phyloP scores from a whole-genome alignment of 2,888 invertebrate genomes.

The Lacanobia wlatinum region DNA sequence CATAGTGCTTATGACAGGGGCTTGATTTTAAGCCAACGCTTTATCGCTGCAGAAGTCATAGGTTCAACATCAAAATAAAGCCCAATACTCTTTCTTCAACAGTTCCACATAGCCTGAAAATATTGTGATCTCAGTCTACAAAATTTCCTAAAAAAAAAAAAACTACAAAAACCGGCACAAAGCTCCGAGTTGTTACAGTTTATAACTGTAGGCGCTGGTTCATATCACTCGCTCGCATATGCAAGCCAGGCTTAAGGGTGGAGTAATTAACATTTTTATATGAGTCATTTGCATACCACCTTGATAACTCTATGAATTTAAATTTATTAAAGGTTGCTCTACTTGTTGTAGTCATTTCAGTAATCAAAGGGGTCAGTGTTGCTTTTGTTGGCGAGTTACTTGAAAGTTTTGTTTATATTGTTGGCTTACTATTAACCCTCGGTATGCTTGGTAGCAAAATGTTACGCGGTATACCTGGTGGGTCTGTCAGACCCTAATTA shows the following conservation, averaged over 20 bases:
- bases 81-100: too few species aligned
- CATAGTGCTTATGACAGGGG: too few species aligned
- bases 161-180: conserved; percentile 32
- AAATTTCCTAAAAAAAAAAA: not conserved
- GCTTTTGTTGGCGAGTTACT: conserved; percentile 31
- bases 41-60: too few species aligned
- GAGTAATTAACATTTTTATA: conserved; percentile 82
- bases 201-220: conserved; percentile 61
- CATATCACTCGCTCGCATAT: conserved; percentile 60
- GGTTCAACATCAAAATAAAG: too few species aligned
- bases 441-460: too few species aligned
- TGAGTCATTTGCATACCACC: conserved; percentile 78
- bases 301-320: conserved; percentile 80
- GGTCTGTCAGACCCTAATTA: too few species aligned
- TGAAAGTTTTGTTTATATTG: conserved; percentile 15
- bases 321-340: conserved; percentile 78
- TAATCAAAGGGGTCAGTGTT: conserved; percentile 68
- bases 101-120: not conserved
- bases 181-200: conserved; percentile 47
- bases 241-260: conserved; percentile 68
- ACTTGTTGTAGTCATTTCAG: conserved; percentile 62
- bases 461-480: too few species aligned
- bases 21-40: too few species aligned
- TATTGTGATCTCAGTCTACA: not conserved
- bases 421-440: too few species aligned